Conservation (phyloP, 2,888 invertebrate species). For the Fissipunctia ypsillon region DNA sequence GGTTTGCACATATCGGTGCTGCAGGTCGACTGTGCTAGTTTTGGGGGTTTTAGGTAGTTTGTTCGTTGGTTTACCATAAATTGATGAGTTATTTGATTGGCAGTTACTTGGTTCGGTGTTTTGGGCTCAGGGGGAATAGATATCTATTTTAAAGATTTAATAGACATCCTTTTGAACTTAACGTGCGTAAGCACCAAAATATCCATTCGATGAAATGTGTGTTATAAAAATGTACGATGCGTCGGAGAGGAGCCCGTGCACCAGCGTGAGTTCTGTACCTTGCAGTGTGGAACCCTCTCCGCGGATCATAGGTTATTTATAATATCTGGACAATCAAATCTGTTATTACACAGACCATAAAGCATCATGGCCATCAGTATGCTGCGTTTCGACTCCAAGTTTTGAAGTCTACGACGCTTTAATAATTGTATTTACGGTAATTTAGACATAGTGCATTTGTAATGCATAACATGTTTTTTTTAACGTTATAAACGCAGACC, state of each 20-base stretch:
- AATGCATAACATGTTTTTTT: not conserved
- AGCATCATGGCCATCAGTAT: not conserved
- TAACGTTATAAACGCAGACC: not conserved
- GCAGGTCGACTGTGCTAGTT: no score
- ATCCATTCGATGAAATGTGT: not conserved
- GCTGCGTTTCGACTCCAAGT: not conserved
- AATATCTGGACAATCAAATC: not conserved
- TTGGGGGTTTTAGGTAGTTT: no score
- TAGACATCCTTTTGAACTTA: not conserved
- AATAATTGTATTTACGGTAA: not conserved
- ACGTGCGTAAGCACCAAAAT: not conserved
- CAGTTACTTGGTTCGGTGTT: no score
- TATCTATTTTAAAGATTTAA: not conserved
- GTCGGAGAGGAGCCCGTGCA: not conserved
- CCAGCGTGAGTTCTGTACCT: not conserved
- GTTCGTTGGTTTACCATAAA: no score
- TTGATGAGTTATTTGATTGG: no score
- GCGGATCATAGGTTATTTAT: not conserved
- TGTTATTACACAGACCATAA: no score
- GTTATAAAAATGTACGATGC: not conserved
- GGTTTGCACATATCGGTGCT: no score
- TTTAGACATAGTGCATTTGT: not conserved
- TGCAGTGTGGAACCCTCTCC: not conserved
- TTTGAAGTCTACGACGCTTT: not conserved
- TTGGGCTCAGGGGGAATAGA: no score